Evolutionary conservation across 2,113 vertebrate genomes (phyloP).

Genomic region (Psittacula cyanocephala): DNA sequence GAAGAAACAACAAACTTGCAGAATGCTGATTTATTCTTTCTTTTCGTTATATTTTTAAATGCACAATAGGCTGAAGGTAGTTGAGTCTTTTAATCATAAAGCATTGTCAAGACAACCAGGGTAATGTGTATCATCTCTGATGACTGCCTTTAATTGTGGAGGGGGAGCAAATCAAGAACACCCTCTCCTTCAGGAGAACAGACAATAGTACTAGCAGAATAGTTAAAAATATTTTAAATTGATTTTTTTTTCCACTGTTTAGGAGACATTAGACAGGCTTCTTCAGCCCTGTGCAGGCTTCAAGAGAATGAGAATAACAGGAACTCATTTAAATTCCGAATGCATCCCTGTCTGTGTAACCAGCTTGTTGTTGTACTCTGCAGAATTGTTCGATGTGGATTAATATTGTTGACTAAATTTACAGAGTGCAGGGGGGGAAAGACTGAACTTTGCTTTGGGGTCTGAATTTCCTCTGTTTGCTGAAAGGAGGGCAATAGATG

Average conservation of each 20-base stretch:
- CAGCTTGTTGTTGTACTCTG: constrained; percentile 60
- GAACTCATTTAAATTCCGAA: constrained; percentile 58
- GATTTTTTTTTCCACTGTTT: constrained; percentile 28
- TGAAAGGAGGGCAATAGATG: constrained; percentile 8
- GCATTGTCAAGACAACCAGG: constrained; percentile 47
- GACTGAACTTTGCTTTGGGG: constrained; percentile 38
- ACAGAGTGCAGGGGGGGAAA: not conserved
- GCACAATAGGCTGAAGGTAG: not conserved
- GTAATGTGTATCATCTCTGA: constrained; percentile 14
- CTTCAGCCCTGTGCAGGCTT: constrained; percentile 33
- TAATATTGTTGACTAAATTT: constrained; percentile 66
- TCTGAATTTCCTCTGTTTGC: constrained; percentile 39
- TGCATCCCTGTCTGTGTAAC: constrained; percentile 55
- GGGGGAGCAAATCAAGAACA: not conserved
- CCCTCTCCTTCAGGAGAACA: not conserved
- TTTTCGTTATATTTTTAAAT: constrained; percentile 36
- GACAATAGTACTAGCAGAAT: not conserved
- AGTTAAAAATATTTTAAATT: constrained; percentile 18
- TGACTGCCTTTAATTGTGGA: constrained; percentile 18
- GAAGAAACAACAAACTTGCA: not conserved
- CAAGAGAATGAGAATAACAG: constrained; percentile 47
- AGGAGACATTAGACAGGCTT: constrained; percentile 28
- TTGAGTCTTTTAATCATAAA: constrained; percentile 45
- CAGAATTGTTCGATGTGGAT: constrained; percentile 63
- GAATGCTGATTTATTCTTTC: constrained; percentile 11